These are phyloP conservation scores for Tridacna crocea DNA, from an alignment of 2,888 invertebrate species.

Conservation along the genomic window DNA sequence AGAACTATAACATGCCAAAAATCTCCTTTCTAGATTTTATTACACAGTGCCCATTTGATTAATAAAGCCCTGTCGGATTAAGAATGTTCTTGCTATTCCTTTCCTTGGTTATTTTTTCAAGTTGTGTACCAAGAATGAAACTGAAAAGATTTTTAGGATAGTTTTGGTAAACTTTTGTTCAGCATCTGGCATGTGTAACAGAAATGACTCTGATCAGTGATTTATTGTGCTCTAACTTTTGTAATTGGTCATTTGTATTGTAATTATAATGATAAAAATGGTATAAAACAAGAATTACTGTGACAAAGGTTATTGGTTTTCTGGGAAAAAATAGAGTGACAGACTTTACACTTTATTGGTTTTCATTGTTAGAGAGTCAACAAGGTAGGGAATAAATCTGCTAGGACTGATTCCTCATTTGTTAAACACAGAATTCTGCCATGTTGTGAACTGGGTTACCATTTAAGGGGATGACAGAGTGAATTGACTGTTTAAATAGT, in stretches of 20 bases:
- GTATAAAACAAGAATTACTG: too few species aligned
- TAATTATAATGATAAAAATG: too few species aligned
- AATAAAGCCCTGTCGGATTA: conserved; percentile 2
- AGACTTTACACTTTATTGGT: conserved; percentile 20
- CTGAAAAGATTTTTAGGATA: too few species aligned
- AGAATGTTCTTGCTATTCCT: neutral
- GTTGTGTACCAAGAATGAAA: too few species aligned
- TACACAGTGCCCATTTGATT: conserved; percentile 9
- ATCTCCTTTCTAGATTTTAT: neutral
- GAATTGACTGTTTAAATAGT: neutral
- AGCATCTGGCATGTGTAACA: too few species aligned
- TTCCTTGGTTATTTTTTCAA: too few species aligned
- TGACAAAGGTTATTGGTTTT: conserved; percentile 2
- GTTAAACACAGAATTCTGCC: conserved; percentile 5
- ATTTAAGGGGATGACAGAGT: neutral
- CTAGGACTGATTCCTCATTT: conserved; percentile 4
- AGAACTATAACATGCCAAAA: neutral
- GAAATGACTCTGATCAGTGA: too few species aligned
- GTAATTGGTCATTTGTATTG: too few species aligned
- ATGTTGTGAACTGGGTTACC: neutral
- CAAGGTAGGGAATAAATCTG: conserved; percentile 18
- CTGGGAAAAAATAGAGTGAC: conserved; percentile 8
- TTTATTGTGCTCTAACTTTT: too few species aligned
- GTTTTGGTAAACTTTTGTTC: too few species aligned
- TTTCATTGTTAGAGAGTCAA: conserved; percentile 25